Percentiles rank a stretch among this genome's conserved stretches.
Evolutionary conservation across 2,888 invertebrate genomes (phyloP).

Genomic region (Biston betularia): DNA sequence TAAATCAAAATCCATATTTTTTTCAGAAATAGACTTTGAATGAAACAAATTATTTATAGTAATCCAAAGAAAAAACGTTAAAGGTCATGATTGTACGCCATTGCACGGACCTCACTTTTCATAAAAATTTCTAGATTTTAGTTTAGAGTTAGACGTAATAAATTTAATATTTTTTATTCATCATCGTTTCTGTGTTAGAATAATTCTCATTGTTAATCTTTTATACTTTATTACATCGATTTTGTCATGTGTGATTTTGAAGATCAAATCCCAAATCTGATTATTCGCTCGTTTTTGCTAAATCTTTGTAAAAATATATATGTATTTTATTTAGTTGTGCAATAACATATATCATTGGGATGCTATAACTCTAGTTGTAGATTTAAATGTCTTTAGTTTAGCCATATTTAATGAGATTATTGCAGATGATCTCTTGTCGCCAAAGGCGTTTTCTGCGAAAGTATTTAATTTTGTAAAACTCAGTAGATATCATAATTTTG

Average conservation of each 20-base stretch:
- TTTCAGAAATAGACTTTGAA: neutral
- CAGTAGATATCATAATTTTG: slow-evolving; percentile 49
- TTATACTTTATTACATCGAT: slow-evolving; percentile 7
- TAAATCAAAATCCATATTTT: neutral
- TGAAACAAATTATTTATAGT: neutral
- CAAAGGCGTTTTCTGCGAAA: slow-evolving; percentile 68
- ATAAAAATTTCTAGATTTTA: slow-evolving; percentile 21
- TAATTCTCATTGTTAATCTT: slow-evolving; percentile 10
- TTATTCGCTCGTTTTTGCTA: slow-evolving; percentile 9
- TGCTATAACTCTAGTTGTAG: slow-evolving; percentile 37
- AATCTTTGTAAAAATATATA: slow-evolving; percentile 17
- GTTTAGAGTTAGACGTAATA: slow-evolving; percentile 29
- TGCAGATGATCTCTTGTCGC: slow-evolving; percentile 71
- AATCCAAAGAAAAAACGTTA: slow-evolving; percentile 6
- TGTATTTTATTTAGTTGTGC: slow-evolving; percentile 37
- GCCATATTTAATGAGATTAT: slow-evolving; percentile 65
- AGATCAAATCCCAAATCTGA: slow-evolving; percentile 16
- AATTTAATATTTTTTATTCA: slow-evolving; percentile 19
- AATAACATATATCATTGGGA: slow-evolving; percentile 37
- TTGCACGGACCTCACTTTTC: slow-evolving; percentile 38
- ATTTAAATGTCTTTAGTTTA: slow-evolving; percentile 32
- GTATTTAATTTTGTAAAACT: slow-evolving; percentile 55
- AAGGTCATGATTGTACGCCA: slow-evolving; percentile 12
- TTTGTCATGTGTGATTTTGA: slow-evolving; percentile 9
- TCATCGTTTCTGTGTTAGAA: slow-evolving; percentile 21